Evolutionary conservation across 1,140 invertebrate species (phyloP), one percentile per base, ranked within the genome.

Genomic region (Lanistes nyassanus): DNA sequence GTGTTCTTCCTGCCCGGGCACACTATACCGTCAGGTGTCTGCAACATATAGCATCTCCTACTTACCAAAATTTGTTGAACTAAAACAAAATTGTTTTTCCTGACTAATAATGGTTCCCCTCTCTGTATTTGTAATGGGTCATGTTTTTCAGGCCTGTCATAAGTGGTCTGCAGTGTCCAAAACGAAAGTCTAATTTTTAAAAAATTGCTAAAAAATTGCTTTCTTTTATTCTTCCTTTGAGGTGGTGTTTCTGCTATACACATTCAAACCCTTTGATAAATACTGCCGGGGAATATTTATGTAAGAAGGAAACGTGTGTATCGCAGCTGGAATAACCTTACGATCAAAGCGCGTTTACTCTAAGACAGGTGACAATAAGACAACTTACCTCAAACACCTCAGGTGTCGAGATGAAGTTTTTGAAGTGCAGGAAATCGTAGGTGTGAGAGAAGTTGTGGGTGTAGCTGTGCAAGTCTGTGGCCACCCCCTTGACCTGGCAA

Each of bases 391-490:
- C 68, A 68, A 76, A 79, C 7, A 56, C 53, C 13, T 74, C 39
- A 0, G 66, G n/a, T 13, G 34, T 21, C 0, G 62, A 7, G 21
- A 65, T 42, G 51, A 67, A 75, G 65, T 75, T 68, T 56, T 75
- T 67, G 64, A 75, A 75, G 64, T 75, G 74, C 16, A 75, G 31
- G 29, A 75, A 75, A 47, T 75, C 74, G 47, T 75, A 75, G 47
- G 65, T 75, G 64, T 75, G 74, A 19, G 51, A 16, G 37, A 75
- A 75, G 21, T 11, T 29, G 74, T 75, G 74, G 36, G 64, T 47
- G 36, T 31, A n/a, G 23, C 31, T 53, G 29, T 53, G 62, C 16
- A 23, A 23, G 23, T 51, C 67, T 21, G 23, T 47, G 13, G 51
- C 65, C 9, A 62, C 47, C 23, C 74, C 74, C 3, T 42, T 56